Base-by-base conservation (phyloP, 2,113 vertebrate genomes). In the Tragelaphus buxtoni region DNA sequence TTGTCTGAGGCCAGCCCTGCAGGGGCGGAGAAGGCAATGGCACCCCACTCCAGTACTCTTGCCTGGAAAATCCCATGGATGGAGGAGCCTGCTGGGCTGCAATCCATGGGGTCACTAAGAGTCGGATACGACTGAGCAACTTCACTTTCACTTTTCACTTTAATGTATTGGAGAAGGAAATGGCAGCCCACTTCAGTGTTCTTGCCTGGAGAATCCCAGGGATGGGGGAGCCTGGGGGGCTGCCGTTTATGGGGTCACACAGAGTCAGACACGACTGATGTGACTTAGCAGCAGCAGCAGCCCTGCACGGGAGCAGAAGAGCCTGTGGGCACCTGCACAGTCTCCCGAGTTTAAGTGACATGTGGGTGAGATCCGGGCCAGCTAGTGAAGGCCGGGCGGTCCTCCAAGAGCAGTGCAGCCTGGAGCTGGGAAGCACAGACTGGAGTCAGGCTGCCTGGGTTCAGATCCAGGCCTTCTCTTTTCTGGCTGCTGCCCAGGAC, bases 351-450 rank as follows among this genome's bases (percentile, higher is more conserved):
- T 10, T 35, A n/a, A 26, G 30, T n/a, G 22, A 77, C 61, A 53
- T 0, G 4, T 7, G 1, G 13, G 20, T 42, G 9, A 56, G 26
- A 7, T 49, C 4, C 0, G 0, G 30, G 10, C 5, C 8, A 1
- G 47, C 80, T 35, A 1, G 32, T 5, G 1, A 30, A 9, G 42
- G 63, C 10, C 0, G 0, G 1, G 20, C 7, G 1, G 60, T 16
- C 56, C 60, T 55, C 13, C 5, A 20, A 58, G 82, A 83, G 72
- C 39, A 16, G n/a, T 35, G 24, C 4, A 8, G 17, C 35, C 45
- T 28, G 30, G 63, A 69, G n/a, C 42, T 87, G 20, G 26, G 17
- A 30, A 5, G 26, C 13, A 7, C 10, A 9, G 14, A 28, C 74
- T 24, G 39, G 56, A n/a, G n/a, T 32, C 28, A 56, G 84, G 56